A percentile compares a stretch with the other conserved stretches of the same genome.
phyloP scores from a whole-genome alignment of 2,888 invertebrate genomes.

The Synergus gifuensis region DNA sequence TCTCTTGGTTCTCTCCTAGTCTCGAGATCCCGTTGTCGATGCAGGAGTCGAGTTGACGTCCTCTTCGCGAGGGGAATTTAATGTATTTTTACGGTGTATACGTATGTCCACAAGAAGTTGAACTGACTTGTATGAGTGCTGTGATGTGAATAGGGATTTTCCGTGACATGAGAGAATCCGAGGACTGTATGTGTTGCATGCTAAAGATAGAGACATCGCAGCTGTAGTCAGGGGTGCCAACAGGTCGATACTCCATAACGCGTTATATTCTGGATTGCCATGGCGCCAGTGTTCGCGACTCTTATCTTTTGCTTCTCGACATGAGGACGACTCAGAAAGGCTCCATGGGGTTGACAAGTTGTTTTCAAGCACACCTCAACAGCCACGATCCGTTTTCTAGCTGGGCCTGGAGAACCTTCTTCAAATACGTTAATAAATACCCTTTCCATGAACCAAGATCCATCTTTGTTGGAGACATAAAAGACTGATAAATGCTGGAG shows the following conservation, averaged over 20 bases:
- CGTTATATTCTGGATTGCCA: slow-evolving; percentile 56
- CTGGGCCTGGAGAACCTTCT: neutral
- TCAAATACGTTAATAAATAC: slow-evolving; percentile 25
- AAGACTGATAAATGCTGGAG: no score
- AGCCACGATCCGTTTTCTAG: slow-evolving; percentile 43
- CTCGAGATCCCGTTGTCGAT: slow-evolving; percentile 20
- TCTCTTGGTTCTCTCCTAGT: neutral
- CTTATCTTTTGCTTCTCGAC: slow-evolving; percentile 55
- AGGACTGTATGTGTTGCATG: slow-evolving; percentile 47
- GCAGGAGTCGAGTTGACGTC: slow-evolving; percentile 32
- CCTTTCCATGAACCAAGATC: neutral
- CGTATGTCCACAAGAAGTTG: slow-evolving; percentile 30
- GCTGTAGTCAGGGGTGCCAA: slow-evolving; percentile 67
- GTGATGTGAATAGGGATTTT: slow-evolving; percentile 5
- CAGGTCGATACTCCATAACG: slow-evolving; percentile 72
- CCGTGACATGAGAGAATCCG: slow-evolving; percentile 32
- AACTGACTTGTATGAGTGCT: slow-evolving; percentile 18
- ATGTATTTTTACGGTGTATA: slow-evolving; percentile 44
- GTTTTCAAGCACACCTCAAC: slow-evolving; percentile 49
- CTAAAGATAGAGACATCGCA: slow-evolving; percentile 71
- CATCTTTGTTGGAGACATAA: neutral
- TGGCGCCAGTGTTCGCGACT: slow-evolving; percentile 47
- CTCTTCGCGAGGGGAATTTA: slow-evolving; percentile 36
- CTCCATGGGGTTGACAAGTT: slow-evolving; percentile 46
- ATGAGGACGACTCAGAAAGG: slow-evolving; percentile 50